phyloP scores from a whole-genome alignment of 1,140 invertebrate genomes.

The Drosophila varians region DNA sequence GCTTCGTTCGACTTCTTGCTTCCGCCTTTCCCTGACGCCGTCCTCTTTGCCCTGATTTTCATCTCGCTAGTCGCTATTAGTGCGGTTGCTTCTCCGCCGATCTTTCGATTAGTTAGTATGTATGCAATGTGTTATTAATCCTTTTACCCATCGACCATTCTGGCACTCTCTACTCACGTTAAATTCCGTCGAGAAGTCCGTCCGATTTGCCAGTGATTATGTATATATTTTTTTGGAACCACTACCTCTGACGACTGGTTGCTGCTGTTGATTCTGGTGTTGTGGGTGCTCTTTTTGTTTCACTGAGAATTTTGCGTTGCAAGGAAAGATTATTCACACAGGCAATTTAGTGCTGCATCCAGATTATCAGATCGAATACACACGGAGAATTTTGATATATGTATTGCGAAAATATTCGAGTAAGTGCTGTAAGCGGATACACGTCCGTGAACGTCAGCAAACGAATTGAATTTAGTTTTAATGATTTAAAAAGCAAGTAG shows the following conservation, averaged over 20 bases:
- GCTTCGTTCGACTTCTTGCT: slow-evolving; percentile 26
- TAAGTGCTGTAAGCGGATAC: slow-evolving; percentile 57
- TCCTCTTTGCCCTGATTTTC: background rate
- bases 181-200: slow-evolving; percentile 23
- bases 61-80: slow-evolving; percentile 1
- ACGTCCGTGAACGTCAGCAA: slow-evolving; percentile 71
- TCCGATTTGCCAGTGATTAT: slow-evolving; percentile 2
- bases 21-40: slow-evolving; percentile 63
- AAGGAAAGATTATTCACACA: slow-evolving; percentile 49
- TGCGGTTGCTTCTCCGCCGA: background rate
- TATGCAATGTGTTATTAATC: background rate
- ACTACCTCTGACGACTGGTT: slow-evolving; percentile 24
- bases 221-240: slow-evolving; percentile 3
- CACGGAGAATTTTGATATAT: slow-evolving; percentile 69
- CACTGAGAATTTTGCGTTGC: slow-evolving; percentile 74
- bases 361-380: slow-evolving; percentile 50
- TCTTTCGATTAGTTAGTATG: slow-evolving; percentile 2
- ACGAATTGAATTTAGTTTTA: slow-evolving; percentile 59
- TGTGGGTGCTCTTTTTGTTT: slow-evolving; percentile 32
- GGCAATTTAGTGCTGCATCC: slow-evolving; percentile 67
- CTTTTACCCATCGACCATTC: background rate
- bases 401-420: slow-evolving; percentile 73
- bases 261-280: slow-evolving; percentile 8
- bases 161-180: slow-evolving; percentile 54
- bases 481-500: slow-evolving; percentile 66